phyloP scores from a whole-genome alignment of 2,888 invertebrate genomes.

The Trichopoda pennipes region DNA sequence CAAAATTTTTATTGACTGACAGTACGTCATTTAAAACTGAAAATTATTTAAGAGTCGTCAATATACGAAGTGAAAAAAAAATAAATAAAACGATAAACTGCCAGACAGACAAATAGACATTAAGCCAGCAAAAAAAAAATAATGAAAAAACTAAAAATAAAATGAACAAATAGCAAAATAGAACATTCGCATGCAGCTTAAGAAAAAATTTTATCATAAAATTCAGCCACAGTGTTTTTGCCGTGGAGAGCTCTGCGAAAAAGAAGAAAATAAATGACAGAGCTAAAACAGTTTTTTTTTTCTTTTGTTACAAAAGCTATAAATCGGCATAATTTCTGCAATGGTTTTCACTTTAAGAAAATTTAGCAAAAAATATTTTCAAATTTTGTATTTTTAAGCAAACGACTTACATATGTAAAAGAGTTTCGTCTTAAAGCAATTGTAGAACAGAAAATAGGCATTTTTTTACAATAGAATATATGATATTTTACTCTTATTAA shows the following conservation, averaged over 20 bases:
- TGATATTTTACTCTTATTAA: too few relatives aligned
- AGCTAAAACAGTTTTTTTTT: too few relatives aligned
- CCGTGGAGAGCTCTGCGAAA: not conserved
- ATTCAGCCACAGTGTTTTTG: not conserved
- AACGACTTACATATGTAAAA: too few relatives aligned
- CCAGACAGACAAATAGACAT: conserved; percentile 34
- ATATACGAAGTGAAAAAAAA: not conserved
- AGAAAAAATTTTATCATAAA: conserved; percentile 25
- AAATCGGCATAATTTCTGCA: too few relatives aligned
- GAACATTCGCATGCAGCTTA: conserved; percentile 32
- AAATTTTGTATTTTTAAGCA: too few relatives aligned
- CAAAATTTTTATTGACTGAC: conserved; percentile 35
- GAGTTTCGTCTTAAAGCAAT: too few relatives aligned
- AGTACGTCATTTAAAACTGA: conserved; percentile 53
- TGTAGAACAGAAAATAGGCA: too few relatives aligned
- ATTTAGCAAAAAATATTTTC: too few relatives aligned
- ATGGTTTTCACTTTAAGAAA: too few relatives aligned
- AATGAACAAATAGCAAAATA: conserved; percentile 11
- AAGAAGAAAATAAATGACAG: not conserved
- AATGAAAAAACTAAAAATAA: not conserved
- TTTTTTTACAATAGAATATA: too few relatives aligned
- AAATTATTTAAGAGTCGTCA: conserved; percentile 47
- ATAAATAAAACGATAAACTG: conserved; percentile 19
- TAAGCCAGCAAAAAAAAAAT: not conserved
- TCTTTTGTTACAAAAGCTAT: too few relatives aligned